A percentile compares a stretch with the other conserved stretches of the same genome.
Conservation (phyloP, 2,113 vertebrate species). For the Apteryx mantelli region DNA sequence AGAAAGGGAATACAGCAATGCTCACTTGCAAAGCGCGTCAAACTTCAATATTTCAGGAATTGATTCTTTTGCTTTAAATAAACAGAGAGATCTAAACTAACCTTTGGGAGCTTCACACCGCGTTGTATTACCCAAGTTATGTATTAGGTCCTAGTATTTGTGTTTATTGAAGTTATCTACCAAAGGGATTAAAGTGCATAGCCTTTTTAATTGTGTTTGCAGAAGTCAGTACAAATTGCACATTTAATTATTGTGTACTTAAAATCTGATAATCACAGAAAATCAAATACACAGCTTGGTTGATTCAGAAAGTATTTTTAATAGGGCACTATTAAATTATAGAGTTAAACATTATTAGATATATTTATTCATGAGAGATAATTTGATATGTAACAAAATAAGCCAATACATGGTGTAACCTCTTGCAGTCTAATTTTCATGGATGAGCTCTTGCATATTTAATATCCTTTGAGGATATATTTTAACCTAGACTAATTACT, state of each 20-base stretch:
- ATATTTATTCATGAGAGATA: constrained; percentile 85
- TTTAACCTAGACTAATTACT: constrained; percentile 84
- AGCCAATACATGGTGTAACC: constrained; percentile 79
- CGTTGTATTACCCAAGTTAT: not conserved
- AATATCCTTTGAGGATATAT: constrained; percentile 82
- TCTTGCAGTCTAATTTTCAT: constrained; percentile 82
- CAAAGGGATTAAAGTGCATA: constrained; percentile 46
- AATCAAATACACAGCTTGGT: constrained; percentile 75
- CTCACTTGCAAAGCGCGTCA: not conserved
- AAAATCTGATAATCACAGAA: constrained; percentile 67
- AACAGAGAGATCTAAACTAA: not conserved
- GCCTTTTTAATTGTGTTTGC: constrained; percentile 55
- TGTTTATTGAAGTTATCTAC: constrained; percentile 47
- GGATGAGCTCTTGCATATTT: constrained; percentile 84
- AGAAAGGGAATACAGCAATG: not conserved
- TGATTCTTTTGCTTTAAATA: not conserved
- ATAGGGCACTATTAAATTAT: constrained; percentile 81
- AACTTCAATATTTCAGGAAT: not conserved
- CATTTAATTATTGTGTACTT: constrained; percentile 76
- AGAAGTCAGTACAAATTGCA: constrained; percentile 70
- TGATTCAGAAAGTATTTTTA: constrained; percentile 75
- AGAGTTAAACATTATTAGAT: constrained; percentile 80
- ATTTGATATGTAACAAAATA: constrained; percentile 84
- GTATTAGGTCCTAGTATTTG: not conserved
- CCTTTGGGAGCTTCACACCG: not conserved